Base-by-base conservation (phyloP, 2,797 vertebrate genomes). In the Poecilia velifera region DNA sequence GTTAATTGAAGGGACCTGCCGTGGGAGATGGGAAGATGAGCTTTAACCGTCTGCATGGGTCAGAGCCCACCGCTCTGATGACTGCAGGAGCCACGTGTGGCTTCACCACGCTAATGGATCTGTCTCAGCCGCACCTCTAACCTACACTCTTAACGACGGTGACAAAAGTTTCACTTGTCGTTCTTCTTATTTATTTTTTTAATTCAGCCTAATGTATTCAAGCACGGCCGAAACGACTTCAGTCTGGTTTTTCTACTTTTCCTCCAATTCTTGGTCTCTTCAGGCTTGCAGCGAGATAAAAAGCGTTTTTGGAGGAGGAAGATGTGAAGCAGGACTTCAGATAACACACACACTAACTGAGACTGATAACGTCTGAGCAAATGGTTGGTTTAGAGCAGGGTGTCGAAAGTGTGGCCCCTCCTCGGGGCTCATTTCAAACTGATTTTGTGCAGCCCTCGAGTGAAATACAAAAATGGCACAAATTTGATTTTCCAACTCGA, bases 1-100 rank as follows among this genome's bases (percentile, higher is more conserved):
- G 91, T 92, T 95, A 94, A 94, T 92, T 90, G 92, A 92, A 93
- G 77, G 71, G 84, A 87, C 76, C 82, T 81, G 79, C 84, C 74
- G 76, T 66, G 84, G 83, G 90, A 86, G 73, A 76, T 28, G 1
- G 83, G 80, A 87, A 90, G 85, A 87, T 84, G 89, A 90, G 84
- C 82, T 83, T 78, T 76, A 88, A 82, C 82, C 83, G 83, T 91
- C 82, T 83, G 84, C 85, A 82, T 41, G 22, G 76, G 71, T 88
- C 72, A 87, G 80, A 87, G 20, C 82, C 57, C 22, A n/a, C 12
- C 47, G 59, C 85, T 84, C 78, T 46, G 31, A 71, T 45, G 36
- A 82, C 86, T 82, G 72, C 41, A 13, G 53, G 57, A 77, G 72
- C 80, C 85, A 77, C 86, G 88, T 83, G 81, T 82, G 89, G 77